Percentiles rank a stretch among this genome's conserved stretches.
Evolutionary conservation across 2,888 invertebrate species (phyloP).

Genomic region (Microplitis manilae): DNA sequence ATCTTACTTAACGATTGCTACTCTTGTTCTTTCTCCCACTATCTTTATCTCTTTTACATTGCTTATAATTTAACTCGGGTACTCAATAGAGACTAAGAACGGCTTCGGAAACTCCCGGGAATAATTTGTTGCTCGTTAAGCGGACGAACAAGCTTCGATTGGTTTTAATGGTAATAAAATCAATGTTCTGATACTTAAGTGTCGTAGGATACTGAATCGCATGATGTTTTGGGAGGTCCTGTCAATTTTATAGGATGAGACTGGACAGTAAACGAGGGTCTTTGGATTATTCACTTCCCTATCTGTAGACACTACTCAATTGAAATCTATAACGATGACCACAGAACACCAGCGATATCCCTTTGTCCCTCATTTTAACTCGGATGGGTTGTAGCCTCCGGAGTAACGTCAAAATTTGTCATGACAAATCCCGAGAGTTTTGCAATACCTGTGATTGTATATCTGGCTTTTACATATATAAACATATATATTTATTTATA

Average conservation of each 20-base stretch:
- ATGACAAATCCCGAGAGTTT: conserved; percentile 5
- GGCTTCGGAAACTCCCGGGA: conserved; percentile 9
- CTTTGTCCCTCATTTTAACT: conserved; percentile 37
- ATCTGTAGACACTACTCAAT: conserved; percentile 60
- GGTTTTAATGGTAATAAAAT: conserved; percentile 60
- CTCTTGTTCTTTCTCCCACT: conserved; percentile 14
- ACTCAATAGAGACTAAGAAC: neutral
- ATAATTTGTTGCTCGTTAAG: conserved; percentile 51
- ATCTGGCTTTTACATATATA: neutral
- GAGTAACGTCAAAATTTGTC: conserved; percentile 11
- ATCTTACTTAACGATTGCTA: conserved; percentile 14
- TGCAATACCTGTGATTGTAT: neutral
- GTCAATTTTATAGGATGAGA: conserved; percentile 9
- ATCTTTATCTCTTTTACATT: conserved; percentile 11
- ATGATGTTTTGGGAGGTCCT: neutral
- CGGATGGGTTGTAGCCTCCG: conserved; percentile 13
- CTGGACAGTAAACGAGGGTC: conserved; percentile 11
- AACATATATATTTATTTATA: neutral
- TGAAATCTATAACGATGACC: conserved; percentile 63
- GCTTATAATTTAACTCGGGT: neutral
- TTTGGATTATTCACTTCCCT: conserved; percentile 59
- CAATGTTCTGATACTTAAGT: conserved; percentile 53
- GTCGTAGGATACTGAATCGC: conserved; percentile 44
- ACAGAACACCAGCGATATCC: conserved; percentile 50
- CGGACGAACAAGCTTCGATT: conserved; percentile 48